Evolutionary conservation across 1,140 invertebrate species (phyloP), one percentile per base, ranked within the genome.

Genomic region (Chironomus tepperi): DNA sequence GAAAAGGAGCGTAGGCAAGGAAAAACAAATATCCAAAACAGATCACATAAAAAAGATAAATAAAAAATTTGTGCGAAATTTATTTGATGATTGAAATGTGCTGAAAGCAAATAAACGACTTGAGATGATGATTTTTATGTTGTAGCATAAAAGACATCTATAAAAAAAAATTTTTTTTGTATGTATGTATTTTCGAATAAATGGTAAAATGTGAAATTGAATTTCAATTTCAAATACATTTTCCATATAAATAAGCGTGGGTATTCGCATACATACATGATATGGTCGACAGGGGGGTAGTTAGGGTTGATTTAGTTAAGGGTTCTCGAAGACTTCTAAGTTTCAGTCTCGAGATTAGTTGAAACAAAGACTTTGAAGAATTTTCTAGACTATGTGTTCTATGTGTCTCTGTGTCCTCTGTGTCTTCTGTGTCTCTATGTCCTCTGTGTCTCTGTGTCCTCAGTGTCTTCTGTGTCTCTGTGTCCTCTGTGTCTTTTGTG

Each of bases 161-260:
- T 57, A 57, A 57, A 57, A 57, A 57, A 57, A n/a, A n/a, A n/a
- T n/a, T n/a, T n/a, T 12, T 57, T 9, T 57, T 57, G 12, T 57
- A 5, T 57, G 0, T 12, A n/a, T n/a, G 5, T 57, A 5, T 57
- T 57, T 57, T 47, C 43, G 47, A 57, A 57, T 57, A 15, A 47
- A 47, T 47, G 47, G 12, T 57, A 57, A 57, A 57, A 57, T 8
- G 10, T 12, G 15, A 57, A 57, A 57, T 57, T 57, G 47, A 57
- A 57, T 57, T 57, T 57, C 47, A 57, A 57, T 57, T 57, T 57
- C 47, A 57, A 57, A 57, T 57, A n/a, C n/a, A n/a, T n/a, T n/a
- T n/a, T n/a, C n/a, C n/a, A n/a, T n/a, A n/a, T n/a, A n/a, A n/a
- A n/a, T n/a, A n/a, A n/a, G n/a, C n/a, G 43, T 47, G 43, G 15